These are phyloP conservation scores for Pluvialis apricaria DNA, from an alignment of 2,113 vertebrate genomes.

Conservation along the genomic window DNA sequence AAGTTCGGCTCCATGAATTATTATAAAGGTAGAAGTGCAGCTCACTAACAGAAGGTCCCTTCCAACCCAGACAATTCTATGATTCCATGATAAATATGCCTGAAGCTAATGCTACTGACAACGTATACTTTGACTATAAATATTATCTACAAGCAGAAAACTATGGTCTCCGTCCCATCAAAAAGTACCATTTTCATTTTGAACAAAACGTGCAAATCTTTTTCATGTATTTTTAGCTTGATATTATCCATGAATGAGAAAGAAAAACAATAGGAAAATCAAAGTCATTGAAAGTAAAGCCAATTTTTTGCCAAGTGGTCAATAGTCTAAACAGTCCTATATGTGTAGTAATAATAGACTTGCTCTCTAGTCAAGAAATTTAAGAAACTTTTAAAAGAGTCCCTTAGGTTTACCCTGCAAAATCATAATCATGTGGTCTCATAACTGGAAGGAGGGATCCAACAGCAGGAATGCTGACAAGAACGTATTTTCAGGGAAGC, in stretches of 20 bases:
- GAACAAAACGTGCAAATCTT: not conserved
- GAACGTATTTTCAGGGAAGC: not conserved
- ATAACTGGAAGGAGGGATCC: not conserved
- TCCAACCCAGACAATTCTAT: no score
- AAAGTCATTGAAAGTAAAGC: not conserved
- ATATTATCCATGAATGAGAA: not conserved
- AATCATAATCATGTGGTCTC: not conserved
- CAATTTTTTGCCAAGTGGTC: not conserved
- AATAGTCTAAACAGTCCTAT: not conserved
- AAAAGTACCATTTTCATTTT: not conserved
- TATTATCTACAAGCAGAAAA: not conserved
- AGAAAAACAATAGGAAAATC: not conserved
- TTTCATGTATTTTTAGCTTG: not conserved
- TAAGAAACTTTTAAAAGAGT: not conserved
- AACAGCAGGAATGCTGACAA: not conserved
- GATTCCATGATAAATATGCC: not conserved
- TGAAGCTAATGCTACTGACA: not conserved
- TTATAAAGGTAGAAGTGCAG: not conserved
- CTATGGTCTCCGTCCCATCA: not conserved
- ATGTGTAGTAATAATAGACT: not conserved
- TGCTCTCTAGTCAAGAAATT: not conserved
- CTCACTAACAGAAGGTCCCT: not conserved
- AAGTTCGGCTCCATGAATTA: not conserved
- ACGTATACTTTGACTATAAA: not conserved
- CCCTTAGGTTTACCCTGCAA: not conserved